Percentiles rank a stretch among this genome's conserved stretches.
These are phyloP conservation scores for Sycophila texana DNA, from an alignment of 2,888 invertebrate species.

Conservation along the genomic window DNA sequence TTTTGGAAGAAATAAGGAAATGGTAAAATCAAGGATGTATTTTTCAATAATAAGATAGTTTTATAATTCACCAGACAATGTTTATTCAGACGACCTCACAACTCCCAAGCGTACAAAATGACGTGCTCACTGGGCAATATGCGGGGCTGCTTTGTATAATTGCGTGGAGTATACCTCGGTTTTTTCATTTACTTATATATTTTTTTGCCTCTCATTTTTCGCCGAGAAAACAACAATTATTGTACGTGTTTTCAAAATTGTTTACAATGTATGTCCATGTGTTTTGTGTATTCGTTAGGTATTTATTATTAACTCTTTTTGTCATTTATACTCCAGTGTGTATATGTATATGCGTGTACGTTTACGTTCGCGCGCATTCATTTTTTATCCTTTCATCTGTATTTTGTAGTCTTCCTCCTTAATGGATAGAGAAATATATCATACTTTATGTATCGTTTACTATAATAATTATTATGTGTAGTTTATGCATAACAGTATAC, in stretches of 20 bases:
- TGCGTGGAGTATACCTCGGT: constrained; percentile 63
- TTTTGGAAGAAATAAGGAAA: constrained; percentile 3
- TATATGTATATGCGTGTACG: constrained; percentile 47
- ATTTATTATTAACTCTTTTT: constrained; percentile 21
- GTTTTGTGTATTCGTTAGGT: constrained; percentile 5
- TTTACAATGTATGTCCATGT: constrained; percentile 51
- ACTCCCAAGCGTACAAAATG: constrained; percentile 85
- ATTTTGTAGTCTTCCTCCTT: constrained; percentile 67
- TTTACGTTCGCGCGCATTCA: constrained; percentile 50
- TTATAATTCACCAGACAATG: constrained; percentile 79
- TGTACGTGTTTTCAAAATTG: constrained; percentile 65
- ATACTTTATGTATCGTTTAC: constrained; percentile 75
- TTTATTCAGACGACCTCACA: constrained; percentile 87
- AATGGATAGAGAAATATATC: constrained; percentile 76
- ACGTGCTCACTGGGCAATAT: constrained; percentile 80
- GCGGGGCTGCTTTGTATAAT: constrained; percentile 73
- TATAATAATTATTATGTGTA: constrained; percentile 76
- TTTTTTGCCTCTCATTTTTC: constrained; percentile 61
- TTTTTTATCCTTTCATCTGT: constrained; percentile 55
- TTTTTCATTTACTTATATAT: constrained; percentile 45
- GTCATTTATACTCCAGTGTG: constrained; percentile 51
- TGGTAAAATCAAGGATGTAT: constrained; percentile 37
- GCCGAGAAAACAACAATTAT: constrained; percentile 72
- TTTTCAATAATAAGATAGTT: constrained; percentile 71
- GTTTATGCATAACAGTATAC: constrained; percentile 75